phyloP scores from a whole-genome alignment of 2,888 invertebrate species.

The Caenorhabditis sp. region DNA sequence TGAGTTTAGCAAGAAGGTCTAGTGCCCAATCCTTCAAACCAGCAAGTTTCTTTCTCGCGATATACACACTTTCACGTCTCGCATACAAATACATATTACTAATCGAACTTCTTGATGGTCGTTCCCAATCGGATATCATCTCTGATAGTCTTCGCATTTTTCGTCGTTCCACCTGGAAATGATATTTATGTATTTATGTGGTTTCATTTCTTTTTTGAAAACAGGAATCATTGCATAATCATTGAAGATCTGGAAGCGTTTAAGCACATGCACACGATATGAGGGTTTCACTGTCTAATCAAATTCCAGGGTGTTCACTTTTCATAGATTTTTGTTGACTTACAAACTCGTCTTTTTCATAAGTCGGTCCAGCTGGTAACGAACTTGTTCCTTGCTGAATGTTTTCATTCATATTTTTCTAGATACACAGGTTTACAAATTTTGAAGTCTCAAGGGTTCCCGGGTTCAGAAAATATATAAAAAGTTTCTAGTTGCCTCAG shows the following conservation, averaged over 20 bases:
- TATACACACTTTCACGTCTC: conserved; percentile 68
- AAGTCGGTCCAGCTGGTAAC: conserved; percentile 38
- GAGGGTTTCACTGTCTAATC: conserved; percentile 16
- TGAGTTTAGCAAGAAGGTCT: conserved; percentile 68
- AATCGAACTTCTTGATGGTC: conserved; percentile 60
- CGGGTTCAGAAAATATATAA: no score
- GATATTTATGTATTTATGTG: background rate
- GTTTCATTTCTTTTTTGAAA: background rate
- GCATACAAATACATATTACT: conserved; percentile 69
- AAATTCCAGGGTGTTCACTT: conserved; percentile 6
- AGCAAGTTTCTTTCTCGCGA: conserved; percentile 70
- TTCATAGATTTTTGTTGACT: conserved; percentile 13
- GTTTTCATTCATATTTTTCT: background rate
- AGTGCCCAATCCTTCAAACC: conserved; percentile 69
- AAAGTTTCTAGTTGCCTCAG: no score
- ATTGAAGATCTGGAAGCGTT: conserved; percentile 19
- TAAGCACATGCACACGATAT: conserved; percentile 37
- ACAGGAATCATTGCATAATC: background rate
- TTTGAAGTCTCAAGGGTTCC: conserved; percentile 16
- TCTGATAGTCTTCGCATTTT: conserved; percentile 69
- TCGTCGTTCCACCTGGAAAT: conserved; percentile 51
- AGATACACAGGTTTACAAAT: background rate
- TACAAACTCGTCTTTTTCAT: conserved; percentile 44
- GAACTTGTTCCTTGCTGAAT: conserved; percentile 40
- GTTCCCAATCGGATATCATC: conserved; percentile 69